Conservation (phyloP, 2,888 invertebrate genomes). For the Laothoe populi region DNA sequence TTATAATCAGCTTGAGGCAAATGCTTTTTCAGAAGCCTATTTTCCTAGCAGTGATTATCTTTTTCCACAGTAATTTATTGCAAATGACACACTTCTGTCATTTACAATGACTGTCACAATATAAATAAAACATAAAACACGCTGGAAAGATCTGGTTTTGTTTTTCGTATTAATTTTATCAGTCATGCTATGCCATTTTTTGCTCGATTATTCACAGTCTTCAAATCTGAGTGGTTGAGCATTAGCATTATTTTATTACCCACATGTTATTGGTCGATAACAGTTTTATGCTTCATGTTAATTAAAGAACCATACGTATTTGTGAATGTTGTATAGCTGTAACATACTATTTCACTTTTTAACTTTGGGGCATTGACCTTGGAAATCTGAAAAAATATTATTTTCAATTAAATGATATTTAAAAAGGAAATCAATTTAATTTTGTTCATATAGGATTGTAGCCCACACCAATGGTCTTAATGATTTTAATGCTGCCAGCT, state of each 20-base stretch:
- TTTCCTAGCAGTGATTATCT: too few species aligned
- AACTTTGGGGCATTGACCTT: too few species aligned
- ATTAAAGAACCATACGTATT: background rate
- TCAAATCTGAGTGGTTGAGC: slow-evolving; percentile 3
- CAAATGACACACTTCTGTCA: background rate
- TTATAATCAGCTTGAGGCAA: too few species aligned
- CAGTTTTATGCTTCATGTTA: background rate
- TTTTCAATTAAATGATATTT: too few species aligned
- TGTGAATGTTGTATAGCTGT: background rate
- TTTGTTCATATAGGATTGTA: too few species aligned
- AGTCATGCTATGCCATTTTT: slow-evolving; percentile 14
- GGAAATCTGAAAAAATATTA: too few species aligned
- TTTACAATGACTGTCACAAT: background rate
- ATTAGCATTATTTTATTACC: background rate
- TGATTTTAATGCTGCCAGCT: too few species aligned
- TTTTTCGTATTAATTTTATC: background rate
- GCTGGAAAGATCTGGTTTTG: background rate
- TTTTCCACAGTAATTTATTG: background rate
- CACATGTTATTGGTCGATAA: background rate
- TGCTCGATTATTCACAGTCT: slow-evolving; percentile 16
- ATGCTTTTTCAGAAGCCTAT: too few species aligned
- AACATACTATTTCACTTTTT: too few species aligned
- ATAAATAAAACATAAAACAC: background rate
- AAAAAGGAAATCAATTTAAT: too few species aligned
- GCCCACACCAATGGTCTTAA: too few species aligned